Conservation (phyloP, 1,140 invertebrate genomes). For the Cotesia chilonis region DNA sequence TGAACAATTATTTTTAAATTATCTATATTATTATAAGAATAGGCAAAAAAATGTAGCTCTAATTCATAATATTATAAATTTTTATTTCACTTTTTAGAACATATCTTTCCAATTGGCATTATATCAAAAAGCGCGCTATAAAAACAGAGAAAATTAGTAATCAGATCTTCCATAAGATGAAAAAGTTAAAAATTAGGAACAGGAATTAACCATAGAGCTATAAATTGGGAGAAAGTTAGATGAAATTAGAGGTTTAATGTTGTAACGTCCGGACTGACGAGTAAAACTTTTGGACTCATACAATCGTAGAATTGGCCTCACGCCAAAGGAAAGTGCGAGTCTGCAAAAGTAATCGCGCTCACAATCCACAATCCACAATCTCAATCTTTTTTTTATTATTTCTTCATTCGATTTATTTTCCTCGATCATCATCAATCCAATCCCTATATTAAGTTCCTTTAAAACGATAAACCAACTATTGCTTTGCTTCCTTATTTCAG, state of each 20-base stretch:
- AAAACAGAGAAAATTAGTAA: too few species aligned
- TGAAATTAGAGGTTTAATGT: slow-evolving; percentile 10
- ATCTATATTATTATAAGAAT: too few species aligned
- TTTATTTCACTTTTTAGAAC: too few species aligned
- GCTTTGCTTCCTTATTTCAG: neutral
- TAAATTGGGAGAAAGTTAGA: slow-evolving; percentile 18
- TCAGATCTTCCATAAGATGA: too few species aligned
- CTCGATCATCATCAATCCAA: neutral
- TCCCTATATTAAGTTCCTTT: neutral
- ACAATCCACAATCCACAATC: neutral
- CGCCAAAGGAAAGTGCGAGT: slow-evolving; percentile 25
- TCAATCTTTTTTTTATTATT: neutral
- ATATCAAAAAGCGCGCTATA: too few species aligned
- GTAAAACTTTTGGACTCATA: slow-evolving; percentile 14
- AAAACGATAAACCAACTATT: neutral
- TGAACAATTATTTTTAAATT: too few species aligned
- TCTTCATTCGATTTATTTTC: slow-evolving; percentile 14
- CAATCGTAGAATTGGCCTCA: slow-evolving; percentile 11
- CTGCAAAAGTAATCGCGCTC: slow-evolving; percentile 18
- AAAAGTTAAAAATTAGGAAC: too few species aligned
- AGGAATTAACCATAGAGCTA: neutral
- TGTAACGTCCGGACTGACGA: slow-evolving; percentile 8
- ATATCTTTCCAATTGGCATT: too few species aligned
- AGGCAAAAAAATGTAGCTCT: too few species aligned
- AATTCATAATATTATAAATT: too few species aligned